Percentiles rank a stretch among this genome's conserved stretches.
Evolutionary conservation across 2,797 vertebrate species (phyloP).

Genomic region (Rhinophrynus dorsalis): DNA sequence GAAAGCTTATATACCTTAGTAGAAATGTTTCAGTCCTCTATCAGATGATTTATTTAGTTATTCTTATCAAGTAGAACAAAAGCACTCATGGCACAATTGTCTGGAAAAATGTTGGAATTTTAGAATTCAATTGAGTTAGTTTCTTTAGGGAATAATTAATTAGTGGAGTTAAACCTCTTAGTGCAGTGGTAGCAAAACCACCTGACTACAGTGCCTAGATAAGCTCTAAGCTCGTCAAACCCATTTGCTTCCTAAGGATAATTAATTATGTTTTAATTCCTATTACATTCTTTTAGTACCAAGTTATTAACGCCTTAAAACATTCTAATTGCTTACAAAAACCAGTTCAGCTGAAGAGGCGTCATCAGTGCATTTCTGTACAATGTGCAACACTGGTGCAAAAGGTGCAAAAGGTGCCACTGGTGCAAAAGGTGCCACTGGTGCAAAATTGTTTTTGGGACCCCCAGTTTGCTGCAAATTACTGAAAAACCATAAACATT

Average conservation of each 20-base stretch:
- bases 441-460: too few relatives aligned
- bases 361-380: too few relatives aligned
- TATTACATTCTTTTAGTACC: slow-evolving; percentile 22
- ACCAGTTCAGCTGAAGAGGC: background rate
- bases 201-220: slow-evolving; percentile 21
- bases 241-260: slow-evolving; percentile 9
- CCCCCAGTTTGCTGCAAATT: too few relatives aligned
- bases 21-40: too few relatives aligned
- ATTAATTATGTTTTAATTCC: slow-evolving; percentile 42
- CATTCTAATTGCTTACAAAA: slow-evolving; percentile 32
- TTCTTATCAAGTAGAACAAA: too few relatives aligned
- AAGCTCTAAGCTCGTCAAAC: slow-evolving; percentile 23
- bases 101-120: background rate
- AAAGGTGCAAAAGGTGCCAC: too few relatives aligned
- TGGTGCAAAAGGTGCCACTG: too few relatives aligned
- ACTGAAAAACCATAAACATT: too few relatives aligned
- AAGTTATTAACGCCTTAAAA: slow-evolving; percentile 27
- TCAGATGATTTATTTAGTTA: too few relatives aligned
- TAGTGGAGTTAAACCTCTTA: slow-evolving; percentile 12
- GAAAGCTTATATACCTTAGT: too few relatives aligned
- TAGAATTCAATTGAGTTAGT: background rate
- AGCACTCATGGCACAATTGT: too few relatives aligned
- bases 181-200: slow-evolving; percentile 23
- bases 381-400: too few relatives aligned
- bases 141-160: slow-evolving; percentile 26